Conservation (phyloP, 2,113 vertebrate genomes). For the Eleginops maclovinus region DNA sequence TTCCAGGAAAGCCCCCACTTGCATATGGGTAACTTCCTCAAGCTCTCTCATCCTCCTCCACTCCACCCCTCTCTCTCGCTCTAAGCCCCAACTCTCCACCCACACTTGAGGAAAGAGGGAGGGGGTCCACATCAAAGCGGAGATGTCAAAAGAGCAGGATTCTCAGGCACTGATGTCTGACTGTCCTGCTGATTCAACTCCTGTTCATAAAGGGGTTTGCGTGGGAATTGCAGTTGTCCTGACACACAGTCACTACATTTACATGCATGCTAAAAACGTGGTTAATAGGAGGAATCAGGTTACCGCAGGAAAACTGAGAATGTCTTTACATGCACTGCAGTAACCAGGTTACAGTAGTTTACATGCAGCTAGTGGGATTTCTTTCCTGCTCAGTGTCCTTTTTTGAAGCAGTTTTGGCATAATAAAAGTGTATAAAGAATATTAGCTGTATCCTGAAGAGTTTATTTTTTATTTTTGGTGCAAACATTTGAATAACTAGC, state of each 20-base stretch:
- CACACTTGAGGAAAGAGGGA: constrained; percentile 72
- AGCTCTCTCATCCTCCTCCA: constrained; percentile 68
- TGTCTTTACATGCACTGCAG: constrained; percentile 35
- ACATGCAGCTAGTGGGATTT: constrained; percentile 44
- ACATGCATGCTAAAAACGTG: constrained; percentile 31
- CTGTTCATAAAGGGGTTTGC: constrained; percentile 62
- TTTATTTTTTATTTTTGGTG: constrained; percentile 16
- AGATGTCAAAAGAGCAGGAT: constrained; percentile 73
- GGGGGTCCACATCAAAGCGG: constrained; percentile 81
- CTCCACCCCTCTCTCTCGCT: constrained; percentile 48
- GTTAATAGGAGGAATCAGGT: constrained; percentile 52
- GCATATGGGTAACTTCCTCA: constrained; percentile 81
- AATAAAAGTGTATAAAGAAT: constrained; percentile 34
- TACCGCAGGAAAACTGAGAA: constrained; percentile 29
- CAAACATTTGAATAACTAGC: constrained; percentile 36
- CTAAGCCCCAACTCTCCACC: constrained; percentile 68
- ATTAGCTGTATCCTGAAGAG: constrained; percentile 21
- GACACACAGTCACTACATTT: constrained; percentile 44
- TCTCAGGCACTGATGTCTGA: constrained; percentile 73
- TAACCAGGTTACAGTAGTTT: constrained; percentile 51
- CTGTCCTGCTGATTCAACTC: constrained; percentile 73
- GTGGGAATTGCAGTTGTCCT: constrained; percentile 63
- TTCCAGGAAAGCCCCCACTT: constrained; percentile 84
- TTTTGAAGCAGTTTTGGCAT: constrained; percentile 29
- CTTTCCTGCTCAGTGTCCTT: constrained; percentile 13